Conservation (phyloP, 2,113 vertebrate species). For the Laticauda laticaudata region DNA sequence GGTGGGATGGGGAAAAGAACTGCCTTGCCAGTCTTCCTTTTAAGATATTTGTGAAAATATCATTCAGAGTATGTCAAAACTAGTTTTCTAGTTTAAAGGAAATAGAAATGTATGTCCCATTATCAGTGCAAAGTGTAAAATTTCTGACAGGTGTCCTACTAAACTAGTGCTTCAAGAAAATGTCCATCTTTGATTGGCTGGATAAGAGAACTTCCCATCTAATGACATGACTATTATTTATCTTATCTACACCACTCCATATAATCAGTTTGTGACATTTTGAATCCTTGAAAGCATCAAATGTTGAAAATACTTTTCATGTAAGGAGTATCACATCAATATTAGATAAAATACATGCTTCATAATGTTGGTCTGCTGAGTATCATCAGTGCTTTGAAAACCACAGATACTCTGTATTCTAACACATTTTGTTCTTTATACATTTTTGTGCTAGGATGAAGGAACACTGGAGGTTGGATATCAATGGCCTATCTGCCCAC, state of each 20-base stretch:
- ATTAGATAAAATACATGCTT: slow-evolving; percentile 11
- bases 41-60: slow-evolving; percentile 1
- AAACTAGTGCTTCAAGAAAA: slow-evolving; percentile 6
- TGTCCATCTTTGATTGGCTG: slow-evolving; percentile 15
- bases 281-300: slow-evolving; percentile 6
- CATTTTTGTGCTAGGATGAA: slow-evolving; percentile 49
- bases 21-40: background rate
- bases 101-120: slow-evolving; percentile 15
- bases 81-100: background rate
- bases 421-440: slow-evolving; percentile 58
- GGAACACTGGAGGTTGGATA: slow-evolving; percentile 52
- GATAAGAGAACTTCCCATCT: slow-evolving; percentile 17
- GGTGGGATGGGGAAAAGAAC: background rate
- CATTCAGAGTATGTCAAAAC: background rate
- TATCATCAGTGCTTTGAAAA: slow-evolving; percentile 36
- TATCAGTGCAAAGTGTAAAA: background rate
- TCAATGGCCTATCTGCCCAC: slow-evolving; percentile 60
- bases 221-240: slow-evolving; percentile 3
- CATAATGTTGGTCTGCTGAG: slow-evolving; percentile 34
- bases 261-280: slow-evolving; percentile 7
- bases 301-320: background rate
- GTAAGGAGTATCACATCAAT: background rate
- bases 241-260: background rate
- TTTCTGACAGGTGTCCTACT: slow-evolving; percentile 1
- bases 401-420: slow-evolving; percentile 36